Conservation (phyloP, 1,140 invertebrate species). For the Steinernema feltiae region DNA sequence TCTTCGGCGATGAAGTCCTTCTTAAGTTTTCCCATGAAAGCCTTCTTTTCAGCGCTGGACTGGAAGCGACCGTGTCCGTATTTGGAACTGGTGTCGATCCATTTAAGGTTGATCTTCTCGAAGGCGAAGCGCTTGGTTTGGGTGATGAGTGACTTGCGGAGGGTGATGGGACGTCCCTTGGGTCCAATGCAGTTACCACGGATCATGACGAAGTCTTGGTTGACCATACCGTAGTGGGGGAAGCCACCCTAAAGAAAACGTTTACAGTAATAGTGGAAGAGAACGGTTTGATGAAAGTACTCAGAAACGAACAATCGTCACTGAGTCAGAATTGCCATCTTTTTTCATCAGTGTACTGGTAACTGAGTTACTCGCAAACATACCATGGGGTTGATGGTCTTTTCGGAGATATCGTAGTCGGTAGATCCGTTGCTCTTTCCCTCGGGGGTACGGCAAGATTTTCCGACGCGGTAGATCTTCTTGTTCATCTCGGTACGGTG, state of each 20-base stretch:
- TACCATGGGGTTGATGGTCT: slow-evolving; percentile 93
- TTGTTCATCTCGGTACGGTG: slow-evolving; percentile 99
- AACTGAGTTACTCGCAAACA: slow-evolving; percentile 12
- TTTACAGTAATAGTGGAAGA: slow-evolving; percentile 6
- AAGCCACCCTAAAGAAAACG: slow-evolving; percentile 75
- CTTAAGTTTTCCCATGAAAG: slow-evolving; percentile 73
- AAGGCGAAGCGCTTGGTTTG: slow-evolving; percentile 89
- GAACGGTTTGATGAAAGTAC: slow-evolving; percentile 15
- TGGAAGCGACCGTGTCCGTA: slow-evolving; percentile 99
- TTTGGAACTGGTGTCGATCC: slow-evolving; percentile 98
- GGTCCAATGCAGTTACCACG: slow-evolving; percentile 96
- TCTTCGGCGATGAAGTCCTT: slow-evolving; percentile 52
- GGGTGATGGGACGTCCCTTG: slow-evolving; percentile 94
- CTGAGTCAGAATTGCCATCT: slow-evolving; percentile 33
- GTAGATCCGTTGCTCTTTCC: slow-evolving; percentile 97
- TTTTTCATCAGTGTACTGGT: slow-evolving; percentile 28
- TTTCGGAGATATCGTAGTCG: slow-evolving; percentile 95
- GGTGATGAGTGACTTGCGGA: slow-evolving; percentile 87
- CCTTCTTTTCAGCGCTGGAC: slow-evolving; percentile 88
- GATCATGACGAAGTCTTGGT: slow-evolving; percentile 97
- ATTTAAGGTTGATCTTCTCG: slow-evolving; percentile 97
- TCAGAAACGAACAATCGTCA: slow-evolving; percentile 21
- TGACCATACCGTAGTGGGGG: slow-evolving; percentile 98
- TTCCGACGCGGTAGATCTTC: slow-evolving; percentile 96
- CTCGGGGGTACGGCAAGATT: slow-evolving; percentile 71